Evolutionary conservation across 2,797 vertebrate genomes (phyloP).

Genomic region (Periparus ater): DNA sequence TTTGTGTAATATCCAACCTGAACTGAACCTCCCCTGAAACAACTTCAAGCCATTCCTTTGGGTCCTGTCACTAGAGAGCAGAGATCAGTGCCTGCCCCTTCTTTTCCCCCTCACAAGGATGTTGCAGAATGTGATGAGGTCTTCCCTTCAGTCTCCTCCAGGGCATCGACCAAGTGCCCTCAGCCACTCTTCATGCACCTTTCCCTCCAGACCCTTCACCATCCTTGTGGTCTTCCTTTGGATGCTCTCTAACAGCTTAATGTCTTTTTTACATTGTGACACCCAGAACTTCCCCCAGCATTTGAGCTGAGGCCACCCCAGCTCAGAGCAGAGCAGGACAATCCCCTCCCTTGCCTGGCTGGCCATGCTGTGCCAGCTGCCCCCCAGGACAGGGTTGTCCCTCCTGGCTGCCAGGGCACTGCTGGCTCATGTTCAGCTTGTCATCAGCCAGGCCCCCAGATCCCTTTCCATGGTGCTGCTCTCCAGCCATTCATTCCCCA

Average conservation of each 20-base stretch:
- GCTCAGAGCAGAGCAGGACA: accelerated
- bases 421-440: accelerated
- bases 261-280: not conserved
- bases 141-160: not conserved
- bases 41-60: not conserved
- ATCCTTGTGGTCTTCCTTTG: accelerated
- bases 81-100: not conserved
- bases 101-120: accelerated
- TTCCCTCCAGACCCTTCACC: not conserved
- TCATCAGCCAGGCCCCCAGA: accelerated
- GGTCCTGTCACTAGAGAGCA: too few relatives aligned
- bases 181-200: not conserved
- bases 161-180: not conserved
- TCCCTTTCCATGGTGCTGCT: not conserved
- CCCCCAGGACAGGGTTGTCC: not conserved
- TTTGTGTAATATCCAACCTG: not conserved
- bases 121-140: not conserved
- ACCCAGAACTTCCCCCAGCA: accelerated
- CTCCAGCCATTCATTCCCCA: not conserved
- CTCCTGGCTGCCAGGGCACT: not conserved
- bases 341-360: accelerated
- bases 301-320: accelerated
- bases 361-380: accelerated
- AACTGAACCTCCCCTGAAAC: not conserved
- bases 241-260: not conserved